These are phyloP conservation scores for Eulemur macaco DNA, from an alignment of 2,113 vertebrate genomes.

Conservation along the genomic window DNA sequence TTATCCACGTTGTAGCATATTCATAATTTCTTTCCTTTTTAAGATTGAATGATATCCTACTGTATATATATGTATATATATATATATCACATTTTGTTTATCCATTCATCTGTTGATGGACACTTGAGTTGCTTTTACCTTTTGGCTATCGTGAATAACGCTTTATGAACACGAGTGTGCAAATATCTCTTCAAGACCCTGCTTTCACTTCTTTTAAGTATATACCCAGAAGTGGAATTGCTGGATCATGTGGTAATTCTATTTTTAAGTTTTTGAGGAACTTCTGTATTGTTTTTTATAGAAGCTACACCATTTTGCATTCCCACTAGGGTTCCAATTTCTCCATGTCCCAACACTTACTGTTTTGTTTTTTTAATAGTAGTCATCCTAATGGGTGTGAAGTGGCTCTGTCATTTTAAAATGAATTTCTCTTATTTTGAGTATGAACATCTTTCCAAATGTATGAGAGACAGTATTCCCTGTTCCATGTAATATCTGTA, in stretches of 20 bases:
- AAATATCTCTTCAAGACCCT: background rate
- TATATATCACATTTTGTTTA: background rate
- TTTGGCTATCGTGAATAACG: background rate
- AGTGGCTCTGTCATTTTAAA: slow-evolving; percentile 20
- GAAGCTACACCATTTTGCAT: background rate
- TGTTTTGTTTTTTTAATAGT: background rate
- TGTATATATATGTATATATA: too few relatives aligned
- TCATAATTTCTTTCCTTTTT: background rate
- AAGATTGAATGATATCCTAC: background rate
- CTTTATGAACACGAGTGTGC: background rate
- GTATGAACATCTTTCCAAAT: background rate
- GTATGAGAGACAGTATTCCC: background rate
- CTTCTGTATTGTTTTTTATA: background rate
- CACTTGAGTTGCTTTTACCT: background rate
- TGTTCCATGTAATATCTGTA: background rate
- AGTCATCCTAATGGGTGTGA: background rate
- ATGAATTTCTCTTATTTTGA: slow-evolving; percentile 9
- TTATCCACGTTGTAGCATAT: background rate
- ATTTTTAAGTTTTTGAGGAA: slow-evolving; percentile 40
- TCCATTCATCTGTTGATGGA: background rate
- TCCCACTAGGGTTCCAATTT: background rate
- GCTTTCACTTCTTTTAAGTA: slow-evolving; percentile 48
- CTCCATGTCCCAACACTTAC: background rate
- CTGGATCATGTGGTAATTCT: slow-evolving; percentile 30
- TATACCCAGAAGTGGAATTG: slow-evolving; percentile 20